A percentile compares a stretch with the other conserved stretches of the same genome.
Evolutionary conservation across 2,888 invertebrate species (phyloP).

Genomic region (Himalopsyche kuldschensis): DNA sequence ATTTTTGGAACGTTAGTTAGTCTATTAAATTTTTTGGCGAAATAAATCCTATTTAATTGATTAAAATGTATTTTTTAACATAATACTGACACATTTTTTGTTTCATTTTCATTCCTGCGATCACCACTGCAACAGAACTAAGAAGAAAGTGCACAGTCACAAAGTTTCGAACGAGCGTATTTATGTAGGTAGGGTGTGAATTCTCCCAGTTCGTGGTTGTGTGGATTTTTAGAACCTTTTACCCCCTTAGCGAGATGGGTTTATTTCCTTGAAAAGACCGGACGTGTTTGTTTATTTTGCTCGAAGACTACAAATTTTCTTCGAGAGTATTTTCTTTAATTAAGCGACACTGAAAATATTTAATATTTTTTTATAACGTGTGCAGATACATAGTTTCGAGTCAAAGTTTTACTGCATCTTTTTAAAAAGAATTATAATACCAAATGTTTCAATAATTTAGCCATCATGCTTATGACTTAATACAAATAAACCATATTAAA

Average conservation of each 20-base stretch:
- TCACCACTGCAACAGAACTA: not conserved
- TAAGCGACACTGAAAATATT: not conserved
- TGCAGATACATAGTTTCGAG: too few relatives aligned
- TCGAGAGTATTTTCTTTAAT: not conserved
- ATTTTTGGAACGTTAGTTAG: too few relatives aligned
- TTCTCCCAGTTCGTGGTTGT: not conserved
- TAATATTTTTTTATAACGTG: too few relatives aligned
- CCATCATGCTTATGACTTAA: too few relatives aligned
- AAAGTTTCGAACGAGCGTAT: constrained; percentile 3
- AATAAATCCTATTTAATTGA: too few relatives aligned
- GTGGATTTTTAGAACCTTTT: constrained; percentile 23
- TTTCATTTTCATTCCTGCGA: not conserved
- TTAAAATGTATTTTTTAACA: too few relatives aligned
- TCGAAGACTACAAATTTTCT: not conserved
- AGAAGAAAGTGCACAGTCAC: not conserved
- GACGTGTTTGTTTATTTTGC: constrained; percentile 16
- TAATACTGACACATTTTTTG: too few relatives aligned
- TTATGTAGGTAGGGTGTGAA: constrained; percentile 2
- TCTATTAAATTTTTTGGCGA: too few relatives aligned
- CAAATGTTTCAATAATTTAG: too few relatives aligned
- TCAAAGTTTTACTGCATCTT: too few relatives aligned
- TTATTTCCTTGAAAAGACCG: constrained; percentile 8
- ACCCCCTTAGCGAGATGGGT: constrained; percentile 16
- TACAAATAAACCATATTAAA: too few relatives aligned
- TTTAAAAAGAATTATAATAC: too few relatives aligned